phyloP scores from a whole-genome alignment of 30 jellyfish, hydroid and myxozoan genomes.

The Pseudorhiza aurosa region DNA sequence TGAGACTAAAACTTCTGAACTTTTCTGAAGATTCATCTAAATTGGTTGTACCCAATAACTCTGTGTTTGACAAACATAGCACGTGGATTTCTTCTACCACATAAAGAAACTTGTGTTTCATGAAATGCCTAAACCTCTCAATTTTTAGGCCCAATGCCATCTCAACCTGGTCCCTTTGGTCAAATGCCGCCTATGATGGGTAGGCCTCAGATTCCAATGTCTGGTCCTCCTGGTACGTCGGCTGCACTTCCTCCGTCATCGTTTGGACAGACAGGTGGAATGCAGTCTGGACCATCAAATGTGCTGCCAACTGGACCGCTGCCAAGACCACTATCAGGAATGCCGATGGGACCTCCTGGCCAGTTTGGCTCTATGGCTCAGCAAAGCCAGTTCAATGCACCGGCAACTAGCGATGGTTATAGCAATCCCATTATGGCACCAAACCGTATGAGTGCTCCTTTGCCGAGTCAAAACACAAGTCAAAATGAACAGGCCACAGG shows the following conservation, averaged over 20 bases:
- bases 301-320: neutral
- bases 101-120: too few relatives aligned
- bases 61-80: too few relatives aligned
- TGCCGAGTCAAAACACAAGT: neutral
- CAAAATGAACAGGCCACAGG: neutral
- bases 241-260: constrained; percentile 21
- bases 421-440: constrained; percentile 21
- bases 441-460: constrained; percentile 24
- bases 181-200: constrained; percentile 66
- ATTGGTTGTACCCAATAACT: too few relatives aligned
- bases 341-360: constrained; percentile 5
- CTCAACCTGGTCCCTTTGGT: constrained; percentile 43
- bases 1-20: too few relatives aligned
- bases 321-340: neutral
- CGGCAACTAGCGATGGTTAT: constrained; percentile 30
- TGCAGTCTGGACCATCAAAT: constrained; percentile 1
- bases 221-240: constrained; percentile 20
- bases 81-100: too few relatives aligned
- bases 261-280: constrained; percentile 28
- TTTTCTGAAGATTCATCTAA: too few relatives aligned
- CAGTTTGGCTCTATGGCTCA: constrained; percentile 17
- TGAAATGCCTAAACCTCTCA: neutral
- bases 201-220: constrained; percentile 30
- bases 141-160: constrained; percentile 63
- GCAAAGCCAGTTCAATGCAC: neutral